Percentiles rank a stretch among this genome's conserved stretches.
Conservation (phyloP, 2,888 invertebrate species). For the Phortica okadai region DNA sequence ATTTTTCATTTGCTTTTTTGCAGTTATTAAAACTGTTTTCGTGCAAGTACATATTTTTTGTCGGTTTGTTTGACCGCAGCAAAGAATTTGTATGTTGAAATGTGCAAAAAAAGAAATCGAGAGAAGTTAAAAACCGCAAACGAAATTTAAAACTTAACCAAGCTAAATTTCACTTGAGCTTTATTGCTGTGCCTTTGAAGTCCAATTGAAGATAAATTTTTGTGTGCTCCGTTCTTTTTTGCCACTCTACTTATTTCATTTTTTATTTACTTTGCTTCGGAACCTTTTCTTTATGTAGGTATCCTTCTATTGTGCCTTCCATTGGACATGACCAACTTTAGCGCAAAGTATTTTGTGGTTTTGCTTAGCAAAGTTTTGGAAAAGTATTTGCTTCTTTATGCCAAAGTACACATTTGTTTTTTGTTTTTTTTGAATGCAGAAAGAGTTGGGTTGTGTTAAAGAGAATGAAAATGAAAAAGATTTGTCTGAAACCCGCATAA, state of each 20-base stretch:
- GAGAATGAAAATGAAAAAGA: too few relatives aligned
- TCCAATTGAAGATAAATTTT: background rate
- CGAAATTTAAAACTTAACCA: conserved; percentile 51
- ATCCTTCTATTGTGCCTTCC: background rate
- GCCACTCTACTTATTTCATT: background rate
- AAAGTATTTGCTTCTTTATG: background rate
- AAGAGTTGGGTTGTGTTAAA: too few relatives aligned
- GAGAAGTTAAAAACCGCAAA: conserved; percentile 47
- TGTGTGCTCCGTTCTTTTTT: background rate
- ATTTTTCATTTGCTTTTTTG: background rate
- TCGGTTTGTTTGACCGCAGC: conserved; percentile 10
- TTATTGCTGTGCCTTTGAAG: conserved; percentile 4
- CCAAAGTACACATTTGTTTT: background rate
- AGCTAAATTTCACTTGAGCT: conserved; percentile 15
- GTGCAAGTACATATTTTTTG: background rate
- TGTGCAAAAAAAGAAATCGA: background rate
- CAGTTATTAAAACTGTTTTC: background rate
- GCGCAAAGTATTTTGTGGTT: conserved; percentile 14
- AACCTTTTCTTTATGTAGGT: background rate
- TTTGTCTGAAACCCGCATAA: too few relatives aligned
- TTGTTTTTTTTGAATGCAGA: background rate
- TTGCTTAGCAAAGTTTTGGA: conserved; percentile 9
- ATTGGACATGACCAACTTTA: background rate
- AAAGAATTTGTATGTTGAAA: background rate
- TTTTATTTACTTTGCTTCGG: background rate